Evolutionary conservation across 2,797 vertebrate genomes (phyloP).

Genomic region (Neomorphus geoffroyi): DNA sequence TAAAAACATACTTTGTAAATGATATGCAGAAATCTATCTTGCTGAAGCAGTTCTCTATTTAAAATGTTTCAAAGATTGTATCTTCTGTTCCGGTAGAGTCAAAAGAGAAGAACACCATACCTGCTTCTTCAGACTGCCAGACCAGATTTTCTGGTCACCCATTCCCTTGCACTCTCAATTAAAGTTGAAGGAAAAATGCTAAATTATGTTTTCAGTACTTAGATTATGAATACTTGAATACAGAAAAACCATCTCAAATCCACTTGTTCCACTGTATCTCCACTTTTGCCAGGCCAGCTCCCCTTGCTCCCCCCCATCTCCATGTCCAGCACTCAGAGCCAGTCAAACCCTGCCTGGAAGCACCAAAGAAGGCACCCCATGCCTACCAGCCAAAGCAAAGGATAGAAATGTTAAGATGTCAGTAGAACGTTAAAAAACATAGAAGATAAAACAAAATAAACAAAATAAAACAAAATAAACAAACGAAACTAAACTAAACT

Average conservation of each 20-base stretch:
- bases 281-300: background rate
- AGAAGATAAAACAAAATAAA: background rate
- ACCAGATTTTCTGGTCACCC: constrained; percentile 33
- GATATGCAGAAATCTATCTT: constrained; percentile 56
- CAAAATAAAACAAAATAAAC: background rate
- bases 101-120: background rate
- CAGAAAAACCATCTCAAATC: background rate
- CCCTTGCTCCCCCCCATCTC: background rate
- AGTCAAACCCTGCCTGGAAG: constrained; percentile 35
- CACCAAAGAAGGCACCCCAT: constrained; percentile 21
- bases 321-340: background rate
- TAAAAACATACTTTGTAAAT: constrained; percentile 68
- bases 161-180: background rate
- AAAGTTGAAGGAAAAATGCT: background rate
- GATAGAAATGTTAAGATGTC: background rate
- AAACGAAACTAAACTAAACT: too few species aligned
- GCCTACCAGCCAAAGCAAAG: background rate
- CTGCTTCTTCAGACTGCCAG: constrained; percentile 4
- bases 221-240: background rate
- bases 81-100: constrained; percentile 25
- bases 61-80: constrained; percentile 59
- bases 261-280: background rate
- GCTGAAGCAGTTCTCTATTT: constrained; percentile 51
- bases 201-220: background rate
- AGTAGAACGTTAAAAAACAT: background rate